Conservation (phyloP, 2,888 invertebrate genomes). For the Xestia sexstrigata region DNA sequence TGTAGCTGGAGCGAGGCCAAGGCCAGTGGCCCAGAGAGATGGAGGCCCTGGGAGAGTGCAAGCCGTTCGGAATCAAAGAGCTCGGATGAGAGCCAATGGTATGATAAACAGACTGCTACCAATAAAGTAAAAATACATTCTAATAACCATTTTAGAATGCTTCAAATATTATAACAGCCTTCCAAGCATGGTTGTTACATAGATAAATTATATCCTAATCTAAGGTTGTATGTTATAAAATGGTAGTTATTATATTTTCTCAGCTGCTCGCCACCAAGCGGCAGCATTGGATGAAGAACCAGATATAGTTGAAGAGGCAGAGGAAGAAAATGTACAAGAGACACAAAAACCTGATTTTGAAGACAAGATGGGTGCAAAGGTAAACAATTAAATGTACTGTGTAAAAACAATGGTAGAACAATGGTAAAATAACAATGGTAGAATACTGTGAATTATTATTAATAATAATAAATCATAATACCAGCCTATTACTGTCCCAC, state of each 20-base stretch:
- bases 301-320: slow-evolving; percentile 88
- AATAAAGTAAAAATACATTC: neutral
- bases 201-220: neutral
- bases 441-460: neutral
- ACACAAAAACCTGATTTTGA: slow-evolving; percentile 87
- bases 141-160: neutral
- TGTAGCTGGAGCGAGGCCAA: slow-evolving; percentile 80
- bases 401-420: neutral
- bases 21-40: slow-evolving; percentile 85
- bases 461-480: too few species aligned
- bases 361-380: slow-evolving; percentile 97
- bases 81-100: slow-evolving; percentile 91
- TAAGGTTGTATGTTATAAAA: neutral
- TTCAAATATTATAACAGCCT: neutral
- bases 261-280: slow-evolving; percentile 86
- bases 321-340: slow-evolving; percentile 81
- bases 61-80: slow-evolving; percentile 93
- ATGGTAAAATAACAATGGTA: neutral
- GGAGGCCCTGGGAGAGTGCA: slow-evolving; percentile 93
- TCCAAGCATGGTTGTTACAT: neutral
- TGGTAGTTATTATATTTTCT: slow-evolving; percentile 8
- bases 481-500: too few species aligned
- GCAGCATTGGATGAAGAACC: slow-evolving; percentile 87
- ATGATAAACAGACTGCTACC: slow-evolving; percentile 39
- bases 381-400: slow-evolving; percentile 52